These are phyloP conservation scores for Drosophila dunni DNA, from an alignment of 1,140 invertebrate genomes.

Conservation along the genomic window DNA sequence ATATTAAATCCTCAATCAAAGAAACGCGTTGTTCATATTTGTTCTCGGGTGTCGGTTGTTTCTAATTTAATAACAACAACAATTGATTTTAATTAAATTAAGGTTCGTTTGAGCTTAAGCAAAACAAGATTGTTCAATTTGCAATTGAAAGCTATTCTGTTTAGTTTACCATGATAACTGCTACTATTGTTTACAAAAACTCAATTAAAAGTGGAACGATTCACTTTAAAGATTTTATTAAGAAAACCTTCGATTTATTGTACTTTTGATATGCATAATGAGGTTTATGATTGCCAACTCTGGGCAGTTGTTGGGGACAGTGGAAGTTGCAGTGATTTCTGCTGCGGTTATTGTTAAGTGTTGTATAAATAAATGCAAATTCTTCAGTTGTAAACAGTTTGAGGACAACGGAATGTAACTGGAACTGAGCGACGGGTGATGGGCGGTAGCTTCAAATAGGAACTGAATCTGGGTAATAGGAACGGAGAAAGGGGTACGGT, in stretches of 20 bases:
- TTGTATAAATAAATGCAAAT: constrained; percentile 80
- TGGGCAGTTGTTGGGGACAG: background rate
- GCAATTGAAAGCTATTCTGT: background rate
- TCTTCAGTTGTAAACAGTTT: constrained; percentile 79
- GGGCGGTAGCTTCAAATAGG: background rate
- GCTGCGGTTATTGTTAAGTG: constrained; percentile 54
- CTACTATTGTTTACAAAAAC: too few relatives aligned
- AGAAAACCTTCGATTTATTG: too few relatives aligned
- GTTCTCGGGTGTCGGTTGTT: background rate
- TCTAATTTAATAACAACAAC: constrained; percentile 36
- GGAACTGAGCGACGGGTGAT: constrained; percentile 34
- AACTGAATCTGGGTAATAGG: background rate
- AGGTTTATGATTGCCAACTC: constrained; percentile 5
- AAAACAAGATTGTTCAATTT: background rate
- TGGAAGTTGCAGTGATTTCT: constrained; percentile 50
- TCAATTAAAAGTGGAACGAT: too few relatives aligned
- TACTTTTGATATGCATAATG: constrained; percentile 26
- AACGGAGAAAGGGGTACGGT: background rate
- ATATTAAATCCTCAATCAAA: constrained; percentile 48
- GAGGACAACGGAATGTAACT: constrained; percentile 28
- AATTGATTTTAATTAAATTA: constrained; percentile 4
- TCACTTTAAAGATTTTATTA: too few relatives aligned
- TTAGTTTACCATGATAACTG: too few relatives aligned
- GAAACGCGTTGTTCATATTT: constrained; percentile 13
- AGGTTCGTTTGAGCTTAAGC: background rate